A percentile compares a stretch with the other conserved stretches of the same genome.
These are phyloP conservation scores for Diabrotica virgifera DNA, from an alignment of 1,140 invertebrate species.

Conservation along the genomic window DNA sequence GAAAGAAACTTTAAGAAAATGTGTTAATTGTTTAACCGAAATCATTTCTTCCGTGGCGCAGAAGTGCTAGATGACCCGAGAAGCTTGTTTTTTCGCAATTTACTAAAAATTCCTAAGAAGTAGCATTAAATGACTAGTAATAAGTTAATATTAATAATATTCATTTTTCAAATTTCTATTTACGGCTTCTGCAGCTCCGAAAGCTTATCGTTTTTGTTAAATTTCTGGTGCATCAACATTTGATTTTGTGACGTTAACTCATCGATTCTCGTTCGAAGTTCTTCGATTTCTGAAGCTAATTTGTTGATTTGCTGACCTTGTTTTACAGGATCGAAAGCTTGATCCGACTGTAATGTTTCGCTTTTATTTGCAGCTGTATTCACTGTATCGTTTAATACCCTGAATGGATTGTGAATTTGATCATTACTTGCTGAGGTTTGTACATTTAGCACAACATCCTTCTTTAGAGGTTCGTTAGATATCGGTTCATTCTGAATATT, in stretches of 20 bases:
- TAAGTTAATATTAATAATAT: constrained; percentile 13
- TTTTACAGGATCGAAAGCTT: constrained; percentile 31
- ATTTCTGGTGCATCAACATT: constrained; percentile 35
- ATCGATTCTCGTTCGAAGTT: constrained; percentile 39
- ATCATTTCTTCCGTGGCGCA: no score
- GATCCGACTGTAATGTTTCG: background rate
- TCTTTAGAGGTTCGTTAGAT: background rate
- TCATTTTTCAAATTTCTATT: constrained; percentile 4
- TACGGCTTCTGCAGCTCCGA: constrained; percentile 21
- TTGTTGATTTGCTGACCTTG: constrained; percentile 41
- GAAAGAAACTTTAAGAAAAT: no score
- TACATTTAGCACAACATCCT: background rate
- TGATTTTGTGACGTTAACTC: constrained; percentile 41
- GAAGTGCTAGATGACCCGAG: no score
- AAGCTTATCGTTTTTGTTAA: constrained; percentile 10
- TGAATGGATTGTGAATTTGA: background rate
- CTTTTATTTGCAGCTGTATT: background rate
- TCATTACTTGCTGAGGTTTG: background rate
- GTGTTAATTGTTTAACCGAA: no score
- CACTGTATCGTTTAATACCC: background rate
- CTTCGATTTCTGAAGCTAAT: constrained; percentile 42
- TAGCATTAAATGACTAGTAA: constrained; percentile 27
- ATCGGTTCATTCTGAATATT: background rate
- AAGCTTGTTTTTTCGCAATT: background rate
- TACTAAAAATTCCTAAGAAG: constrained; percentile 9